Conservation (phyloP, 2,888 invertebrate species). For the Leucania comma region DNA sequence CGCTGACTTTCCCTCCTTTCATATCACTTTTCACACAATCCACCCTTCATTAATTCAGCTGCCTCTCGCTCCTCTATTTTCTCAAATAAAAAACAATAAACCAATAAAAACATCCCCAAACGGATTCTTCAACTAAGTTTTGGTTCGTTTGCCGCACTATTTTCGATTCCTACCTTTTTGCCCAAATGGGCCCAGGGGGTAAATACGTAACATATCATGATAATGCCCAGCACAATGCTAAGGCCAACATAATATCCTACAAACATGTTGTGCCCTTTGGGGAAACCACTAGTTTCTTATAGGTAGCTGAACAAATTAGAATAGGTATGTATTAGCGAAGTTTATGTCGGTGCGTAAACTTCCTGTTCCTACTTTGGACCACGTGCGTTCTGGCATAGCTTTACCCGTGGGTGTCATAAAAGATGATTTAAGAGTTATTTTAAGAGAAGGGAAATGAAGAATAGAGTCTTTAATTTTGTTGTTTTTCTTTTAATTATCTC, state of each 20-base stretch:
- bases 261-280: slow-evolving; percentile 55
- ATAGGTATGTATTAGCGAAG: slow-evolving; percentile 8
- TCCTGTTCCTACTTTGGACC: not conserved
- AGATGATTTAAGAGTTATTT: not conserved
- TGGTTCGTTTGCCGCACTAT: slow-evolving; percentile 59
- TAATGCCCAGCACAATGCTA: slow-evolving; percentile 59
- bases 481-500: not conserved
- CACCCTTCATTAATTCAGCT: not conserved
- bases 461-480: too few species aligned
- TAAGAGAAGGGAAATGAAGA: not conserved
- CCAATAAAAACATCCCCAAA: slow-evolving; percentile 39
- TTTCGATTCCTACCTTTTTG: slow-evolving; percentile 61
- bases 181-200: slow-evolving; percentile 64
- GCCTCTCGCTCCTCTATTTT: not conserved
- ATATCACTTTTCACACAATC: not conserved
- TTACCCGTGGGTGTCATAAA: not conserved
- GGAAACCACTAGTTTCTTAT: slow-evolving; percentile 46
- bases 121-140: slow-evolving; percentile 46
- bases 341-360: slow-evolving; percentile 8
- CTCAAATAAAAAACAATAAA: slow-evolving; percentile 16
- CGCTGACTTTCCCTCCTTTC: not conserved
- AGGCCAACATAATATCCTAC: slow-evolving; percentile 59
- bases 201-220: slow-evolving; percentile 64
- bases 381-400: not conserved
- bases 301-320: slow-evolving; percentile 7